Conservation (phyloP, 92 coral and sea anemone species). For the Paramuricea clavata region DNA sequence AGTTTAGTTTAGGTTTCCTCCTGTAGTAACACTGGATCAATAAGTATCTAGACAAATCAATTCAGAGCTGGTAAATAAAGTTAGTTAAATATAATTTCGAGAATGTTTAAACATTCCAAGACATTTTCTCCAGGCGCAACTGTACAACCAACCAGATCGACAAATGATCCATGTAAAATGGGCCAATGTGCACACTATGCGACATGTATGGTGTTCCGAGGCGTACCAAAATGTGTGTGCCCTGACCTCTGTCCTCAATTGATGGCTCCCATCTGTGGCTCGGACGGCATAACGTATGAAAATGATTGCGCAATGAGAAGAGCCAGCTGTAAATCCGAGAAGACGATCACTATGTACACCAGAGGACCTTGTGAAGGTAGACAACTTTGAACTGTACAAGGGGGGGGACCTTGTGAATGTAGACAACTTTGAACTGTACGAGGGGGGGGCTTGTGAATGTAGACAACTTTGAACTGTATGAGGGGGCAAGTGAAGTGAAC, state of each 20-base stretch:
- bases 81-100: no score
- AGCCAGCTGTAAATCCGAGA: neutral
- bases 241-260: neutral
- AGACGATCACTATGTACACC: neutral
- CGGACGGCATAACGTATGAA: conserved; percentile 4
- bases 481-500: no score
- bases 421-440: no score
- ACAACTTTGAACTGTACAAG: no score
- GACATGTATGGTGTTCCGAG: neutral
- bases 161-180: neutral
- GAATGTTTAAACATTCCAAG: no score
- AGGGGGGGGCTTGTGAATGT: no score
- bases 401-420: no score
- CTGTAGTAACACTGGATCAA: no score
- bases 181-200: conserved; percentile 20
- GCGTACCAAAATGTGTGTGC: conserved; percentile 1
- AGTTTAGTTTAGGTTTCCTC: no score
- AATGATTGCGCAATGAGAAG: conserved; percentile 20
- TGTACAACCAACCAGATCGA: neutral
- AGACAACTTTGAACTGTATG: no score
- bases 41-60: no score
- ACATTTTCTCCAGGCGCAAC: neutral
- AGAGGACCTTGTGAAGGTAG: neutral
- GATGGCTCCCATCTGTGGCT: conserved; percentile 12
- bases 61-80: no score